Percentiles rank a stretch among this genome's conserved stretches.
Evolutionary conservation across 2,888 invertebrate species (phyloP).

Genomic region (Exocentrus adspersus): DNA sequence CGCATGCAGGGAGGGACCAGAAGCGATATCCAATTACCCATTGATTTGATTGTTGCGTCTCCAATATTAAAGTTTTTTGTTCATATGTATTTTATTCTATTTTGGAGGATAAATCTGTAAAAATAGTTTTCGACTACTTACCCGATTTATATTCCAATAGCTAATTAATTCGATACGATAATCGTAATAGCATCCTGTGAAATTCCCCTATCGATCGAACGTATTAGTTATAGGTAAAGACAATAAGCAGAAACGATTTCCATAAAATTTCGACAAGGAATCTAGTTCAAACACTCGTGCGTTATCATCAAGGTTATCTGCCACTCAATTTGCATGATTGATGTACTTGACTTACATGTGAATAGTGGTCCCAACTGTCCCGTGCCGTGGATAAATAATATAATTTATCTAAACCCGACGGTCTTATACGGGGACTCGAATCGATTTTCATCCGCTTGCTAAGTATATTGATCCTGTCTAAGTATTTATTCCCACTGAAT

Average conservation of each 20-base stretch:
- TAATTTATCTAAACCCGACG: slow-evolving; percentile 23
- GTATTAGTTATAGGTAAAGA: too few species aligned
- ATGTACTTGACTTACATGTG: slow-evolving; percentile 10
- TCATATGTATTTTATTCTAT: too few species aligned
- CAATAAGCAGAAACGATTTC: background rate
- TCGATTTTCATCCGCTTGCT: slow-evolving; percentile 15
- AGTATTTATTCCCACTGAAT: slow-evolving; percentile 4
- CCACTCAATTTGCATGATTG: background rate
- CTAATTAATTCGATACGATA: too few species aligned
- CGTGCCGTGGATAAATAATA: slow-evolving; percentile 13
- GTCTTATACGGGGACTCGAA: background rate
- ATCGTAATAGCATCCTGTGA: too few species aligned
- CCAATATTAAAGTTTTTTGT: too few species aligned
- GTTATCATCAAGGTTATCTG: slow-evolving; percentile 16
- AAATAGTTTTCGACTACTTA: too few species aligned
- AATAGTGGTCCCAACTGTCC: background rate
- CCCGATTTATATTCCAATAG: too few species aligned
- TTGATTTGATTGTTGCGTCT: too few species aligned
- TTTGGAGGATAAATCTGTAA: too few species aligned
- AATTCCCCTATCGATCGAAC: too few species aligned
- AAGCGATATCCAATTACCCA: too few species aligned
- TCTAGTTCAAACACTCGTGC: background rate
- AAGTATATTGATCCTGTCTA: slow-evolving; percentile 14
- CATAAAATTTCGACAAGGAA: background rate
- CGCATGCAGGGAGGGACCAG: too few species aligned